phyloP scores from a whole-genome alignment of 2,797 vertebrate species.

The Coccyzus lansbergi region DNA sequence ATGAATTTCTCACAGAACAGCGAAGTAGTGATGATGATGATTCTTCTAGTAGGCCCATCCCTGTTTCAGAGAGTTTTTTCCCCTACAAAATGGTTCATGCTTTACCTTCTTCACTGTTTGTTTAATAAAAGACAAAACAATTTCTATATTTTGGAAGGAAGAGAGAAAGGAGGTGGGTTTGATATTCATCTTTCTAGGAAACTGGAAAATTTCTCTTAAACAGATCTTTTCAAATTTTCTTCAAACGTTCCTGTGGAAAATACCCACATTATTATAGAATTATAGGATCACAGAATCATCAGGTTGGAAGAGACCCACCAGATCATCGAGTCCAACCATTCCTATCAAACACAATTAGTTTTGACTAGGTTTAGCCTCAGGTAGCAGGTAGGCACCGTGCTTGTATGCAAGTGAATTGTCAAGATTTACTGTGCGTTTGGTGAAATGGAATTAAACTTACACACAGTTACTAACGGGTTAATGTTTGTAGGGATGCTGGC shows the following conservation, averaged over 20 bases:
- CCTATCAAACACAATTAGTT: no score
- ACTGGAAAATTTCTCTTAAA: neutral
- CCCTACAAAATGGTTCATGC: neutral
- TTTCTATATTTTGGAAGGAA: neutral
- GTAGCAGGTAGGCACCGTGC: neutral
- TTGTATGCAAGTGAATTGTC: neutral
- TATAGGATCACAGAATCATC: no score
- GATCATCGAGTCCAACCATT: no score
- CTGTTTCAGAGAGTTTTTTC: neutral
- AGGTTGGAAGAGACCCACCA: no score
- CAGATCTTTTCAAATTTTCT: neutral
- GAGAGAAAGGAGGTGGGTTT: fast-evolving
- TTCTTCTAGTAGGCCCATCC: neutral
- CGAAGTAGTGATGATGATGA: neutral
- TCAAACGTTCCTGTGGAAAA: neutral
- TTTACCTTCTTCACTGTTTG: neutral
- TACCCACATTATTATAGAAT: no score
- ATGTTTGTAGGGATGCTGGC: neutral
- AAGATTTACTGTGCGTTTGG: neutral
- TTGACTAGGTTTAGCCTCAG: neutral
- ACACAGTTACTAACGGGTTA: neutral
- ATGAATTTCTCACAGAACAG: neutral
- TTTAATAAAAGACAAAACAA: neutral
- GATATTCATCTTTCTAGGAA: neutral
- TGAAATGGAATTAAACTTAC: neutral